Evolutionary conservation across 2,888 invertebrate genomes (phyloP).

Genomic region (Lordiphosa andalusiaca): DNA sequence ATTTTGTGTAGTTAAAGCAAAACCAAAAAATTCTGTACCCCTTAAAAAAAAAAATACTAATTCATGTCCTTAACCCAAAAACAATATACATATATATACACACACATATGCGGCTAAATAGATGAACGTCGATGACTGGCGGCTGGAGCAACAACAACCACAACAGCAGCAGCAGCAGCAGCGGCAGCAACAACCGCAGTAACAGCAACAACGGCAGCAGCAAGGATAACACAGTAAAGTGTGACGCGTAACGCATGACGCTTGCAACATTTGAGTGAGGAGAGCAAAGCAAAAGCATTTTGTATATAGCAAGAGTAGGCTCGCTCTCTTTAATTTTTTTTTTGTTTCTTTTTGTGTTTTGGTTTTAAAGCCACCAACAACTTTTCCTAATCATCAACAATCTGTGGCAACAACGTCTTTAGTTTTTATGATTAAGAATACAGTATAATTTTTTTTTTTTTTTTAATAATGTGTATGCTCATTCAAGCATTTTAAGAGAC

Average conservation of each 20-base stretch:
- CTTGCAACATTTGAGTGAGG: slow-evolving; percentile 5
- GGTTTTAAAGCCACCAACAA: too few species aligned
- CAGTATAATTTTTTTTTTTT: slow-evolving; percentile 20
- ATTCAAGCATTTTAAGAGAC: slow-evolving; percentile 29
- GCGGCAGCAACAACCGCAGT: slow-evolving; percentile 42
- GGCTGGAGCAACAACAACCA: slow-evolving; percentile 58
- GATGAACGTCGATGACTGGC: slow-evolving; percentile 81
- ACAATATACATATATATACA: slow-evolving; percentile 8
- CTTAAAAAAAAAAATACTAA: too few species aligned
- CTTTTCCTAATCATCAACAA: too few species aligned
- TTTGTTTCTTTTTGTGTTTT: too few species aligned
- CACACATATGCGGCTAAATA: slow-evolving; percentile 28
- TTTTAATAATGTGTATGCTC: slow-evolving; percentile 29
- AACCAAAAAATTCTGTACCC: too few species aligned
- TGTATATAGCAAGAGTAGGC: too few species aligned
- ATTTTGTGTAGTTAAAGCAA: too few species aligned
- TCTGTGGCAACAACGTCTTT: not conserved
- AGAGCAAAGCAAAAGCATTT: not conserved
- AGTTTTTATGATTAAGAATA: not conserved
- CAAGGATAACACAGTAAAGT: slow-evolving; percentile 16
- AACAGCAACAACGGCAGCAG: slow-evolving; percentile 18
- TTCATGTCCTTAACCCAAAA: too few species aligned
- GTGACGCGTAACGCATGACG: not conserved
- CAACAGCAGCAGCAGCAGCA: slow-evolving; percentile 26
- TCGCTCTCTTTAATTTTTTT: too few species aligned